Base-by-base conservation (phyloP, 2,797 vertebrate genomes). In the Caiman crocodilus region DNA sequence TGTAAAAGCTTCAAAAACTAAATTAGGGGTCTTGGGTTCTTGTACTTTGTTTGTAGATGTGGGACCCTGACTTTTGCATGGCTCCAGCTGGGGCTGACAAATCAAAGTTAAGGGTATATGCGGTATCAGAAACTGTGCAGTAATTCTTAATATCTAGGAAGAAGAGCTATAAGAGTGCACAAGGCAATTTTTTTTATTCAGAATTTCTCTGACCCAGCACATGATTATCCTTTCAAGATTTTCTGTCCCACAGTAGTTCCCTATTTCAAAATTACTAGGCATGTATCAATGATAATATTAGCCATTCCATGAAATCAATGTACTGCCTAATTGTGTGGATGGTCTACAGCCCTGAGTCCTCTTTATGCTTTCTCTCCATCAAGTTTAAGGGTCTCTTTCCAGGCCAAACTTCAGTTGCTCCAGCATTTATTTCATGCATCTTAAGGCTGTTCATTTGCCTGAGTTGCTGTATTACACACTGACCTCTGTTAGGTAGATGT, bases 51-150 rank as follows among this genome's bases (percentile, higher is more conserved):
- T 81, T 73, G 16, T 4, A 0, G 77, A 1, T 87, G 79, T 87
- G 74, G 25, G 2, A 16, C 11, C 32, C 0, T 0, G 3, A 82
- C 2, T 80, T 2, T 20, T 2, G 1, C 76, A 42, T 13, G 64
- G 26, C 71, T 78, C 73, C 50, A 81, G 9, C 3, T 3, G n/a
- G 32, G 79, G 8, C 15, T 3, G 64, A 69, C 5, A 10, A 50
- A 84, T 77, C 75, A 32, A 55, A 73, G 42, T 50, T 50, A 50
- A 50, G 42, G 42, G 42, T 50, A 50, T 18, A 21, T 25, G 23
- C 30, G 25, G 11, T 30, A n/a, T 32, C 55, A 50, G 35, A 74
- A 61, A 83, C 50, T 74, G 23, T 6, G 14, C 15, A 35, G 20
- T 50, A 61, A 57, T 73, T 86, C 20, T 14, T 8, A 8, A 4